Percentiles rank a stretch among this genome's conserved stretches.
phyloP scores from a whole-genome alignment of 2,888 invertebrate genomes.

The Hirtodrosophila confusa region DNA sequence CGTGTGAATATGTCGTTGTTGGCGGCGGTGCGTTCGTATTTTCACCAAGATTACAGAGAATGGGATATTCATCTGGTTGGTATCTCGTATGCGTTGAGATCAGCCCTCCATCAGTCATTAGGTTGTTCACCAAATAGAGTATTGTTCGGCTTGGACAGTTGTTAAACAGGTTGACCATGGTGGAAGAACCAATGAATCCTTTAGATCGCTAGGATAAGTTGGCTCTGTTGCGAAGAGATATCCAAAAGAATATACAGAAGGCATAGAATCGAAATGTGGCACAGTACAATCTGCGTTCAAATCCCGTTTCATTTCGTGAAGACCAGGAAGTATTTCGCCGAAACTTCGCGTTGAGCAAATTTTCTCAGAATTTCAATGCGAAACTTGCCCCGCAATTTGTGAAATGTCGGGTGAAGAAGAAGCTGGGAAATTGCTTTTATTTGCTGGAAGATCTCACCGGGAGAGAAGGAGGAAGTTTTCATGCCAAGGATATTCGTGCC shows the following conservation, averaged over 20 bases:
- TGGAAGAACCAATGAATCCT: slow-evolving; percentile 1
- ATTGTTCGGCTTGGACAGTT: neutral
- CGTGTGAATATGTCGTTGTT: neutral
- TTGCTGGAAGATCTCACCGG: too few relatives aligned
- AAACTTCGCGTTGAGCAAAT: neutral
- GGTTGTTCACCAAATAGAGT: slow-evolving; percentile 1
- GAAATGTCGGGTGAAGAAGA: neutral
- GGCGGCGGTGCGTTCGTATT: neutral
- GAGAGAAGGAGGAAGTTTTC: too few relatives aligned
- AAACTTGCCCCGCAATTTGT: slow-evolving; percentile 5
- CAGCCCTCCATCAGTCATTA: neutral
- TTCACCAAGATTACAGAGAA: neutral
- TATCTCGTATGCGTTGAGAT: neutral
- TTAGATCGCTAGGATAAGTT: neutral
- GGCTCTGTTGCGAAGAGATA: neutral
- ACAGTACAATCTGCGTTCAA: neutral
- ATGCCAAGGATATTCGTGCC: too few relatives aligned
- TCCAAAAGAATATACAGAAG: neutral
- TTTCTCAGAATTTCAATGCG: neutral
- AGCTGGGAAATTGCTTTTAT: slow-evolving; percentile 1
- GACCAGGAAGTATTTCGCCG: neutral
- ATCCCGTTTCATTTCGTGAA: neutral
- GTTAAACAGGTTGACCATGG: neutral
- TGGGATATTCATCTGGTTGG: neutral
- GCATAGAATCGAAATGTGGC: slow-evolving; percentile 2